Base-by-base conservation (phyloP, 1,140 invertebrate genomes). In the Triops longicaudatus region DNA sequence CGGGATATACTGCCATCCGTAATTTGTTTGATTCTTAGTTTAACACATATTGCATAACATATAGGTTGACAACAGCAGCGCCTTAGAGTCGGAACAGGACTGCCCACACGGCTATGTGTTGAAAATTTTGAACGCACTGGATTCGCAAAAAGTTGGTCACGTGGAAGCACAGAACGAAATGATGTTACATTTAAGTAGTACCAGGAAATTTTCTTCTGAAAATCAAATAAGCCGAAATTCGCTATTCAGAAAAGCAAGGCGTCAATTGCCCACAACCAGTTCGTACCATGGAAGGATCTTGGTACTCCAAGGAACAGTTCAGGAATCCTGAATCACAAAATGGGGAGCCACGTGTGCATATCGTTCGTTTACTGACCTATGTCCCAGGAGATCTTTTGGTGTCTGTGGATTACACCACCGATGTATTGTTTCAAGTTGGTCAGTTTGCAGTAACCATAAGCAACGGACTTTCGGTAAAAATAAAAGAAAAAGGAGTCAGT, bases 81-180 rank as follows among this genome's bases (percentile, higher is more conserved):
- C 83, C 76, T 80, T 79, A 50, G 77, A 84, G 72, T 80, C 84
- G 42, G 73, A 72, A 12, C 75, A 78, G 6, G 28, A 81, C 0
- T 81, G 78, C 74, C 26, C 75, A 5, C 28, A 89, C 80, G 91
- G 91, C 0, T 96, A 94, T 81, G 89, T 93, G 11, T 83, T 96
- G 37, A 95, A 95, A 85, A 88, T 96, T 50, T 84, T 92, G 26
- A 96, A 95, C 83, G 88, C 90, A 0, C 84, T 93, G 81, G 92
- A 95, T 82, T 93, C 93, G 0, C 85, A 89, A 80, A 89, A 92
- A 42, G 81, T 84, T 0, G 80, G 83, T 1, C 84, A 91, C 26
- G 86, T 94, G 17, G 90, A 92, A 73, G 91, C 88, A 0, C 92
- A 93, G 83, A 91, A 88, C 78, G 85, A 90, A 78, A 83, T 91